Evolutionary conservation across 92 coral and sea anemone species (phyloP), one percentile per base, ranked within the genome.

Genomic region (Phymanthus crucifer): DNA sequence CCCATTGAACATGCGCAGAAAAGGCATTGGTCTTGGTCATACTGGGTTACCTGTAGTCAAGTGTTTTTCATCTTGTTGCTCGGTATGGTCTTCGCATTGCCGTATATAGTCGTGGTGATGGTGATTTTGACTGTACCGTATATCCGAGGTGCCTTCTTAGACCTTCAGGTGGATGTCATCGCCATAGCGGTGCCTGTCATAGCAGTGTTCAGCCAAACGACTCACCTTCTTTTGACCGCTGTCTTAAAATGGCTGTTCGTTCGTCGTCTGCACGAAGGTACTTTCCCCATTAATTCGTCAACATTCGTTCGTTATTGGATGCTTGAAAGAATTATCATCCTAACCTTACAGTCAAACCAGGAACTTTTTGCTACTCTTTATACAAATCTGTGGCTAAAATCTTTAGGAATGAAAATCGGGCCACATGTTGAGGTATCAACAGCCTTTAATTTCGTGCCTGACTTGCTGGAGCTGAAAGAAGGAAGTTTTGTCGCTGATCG

Each of bases 401-500:
- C 79, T 31, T 58, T 74, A 31, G 79, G 79, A 16, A n/a, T 74
- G 79, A 31, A 48, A 23, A 38, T 74, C 17, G 79, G 68, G 24
- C 26, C 26, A 17, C 23, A 32, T 17, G 64, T 58, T 3, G 79
- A 74, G 33, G 26, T 74, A 23, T 43, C 79, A 12, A 74, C 66
- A 17, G 79, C 66, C 64, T 74, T 74, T 68, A 74, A 74, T 40
- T 74, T 74, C 32, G 34, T 48, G 17, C 79, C 79, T 10, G 79
- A 74, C 1, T 36, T 74, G 17, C 33, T 74, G 48, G 33, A 45
- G 17, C 79, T 74, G 13, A 74, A 74, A 36, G 66, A 74, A 5
- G 50, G 79, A 19, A 43, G 65, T 10, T 74, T 74, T 50, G 66
- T 74, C 24, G 64, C 79, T 24, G 79, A 74, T 48, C 79, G 50